Evolutionary conservation across 2,888 invertebrate genomes (phyloP).

Genomic region (Drosophila greeni): DNA sequence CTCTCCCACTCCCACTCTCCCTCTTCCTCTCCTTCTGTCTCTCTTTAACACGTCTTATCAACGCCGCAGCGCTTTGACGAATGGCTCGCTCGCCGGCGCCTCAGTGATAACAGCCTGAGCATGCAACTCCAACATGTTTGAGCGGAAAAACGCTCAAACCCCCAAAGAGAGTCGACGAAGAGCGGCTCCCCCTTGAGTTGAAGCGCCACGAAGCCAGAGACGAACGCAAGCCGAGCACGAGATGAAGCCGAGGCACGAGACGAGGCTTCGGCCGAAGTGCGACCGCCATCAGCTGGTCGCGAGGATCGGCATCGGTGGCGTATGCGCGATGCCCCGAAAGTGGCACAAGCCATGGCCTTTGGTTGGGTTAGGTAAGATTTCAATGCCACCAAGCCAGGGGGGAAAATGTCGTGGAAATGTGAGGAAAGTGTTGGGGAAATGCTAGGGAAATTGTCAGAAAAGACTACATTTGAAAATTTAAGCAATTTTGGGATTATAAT

Average conservation of each 20-base stretch:
- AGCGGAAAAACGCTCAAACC: conserved; percentile 47
- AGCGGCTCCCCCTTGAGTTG: background rate
- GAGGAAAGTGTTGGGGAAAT: background rate
- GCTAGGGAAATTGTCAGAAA: background rate
- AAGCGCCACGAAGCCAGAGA: background rate
- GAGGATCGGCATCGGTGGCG: conserved; percentile 49
- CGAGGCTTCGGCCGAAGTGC: conserved; percentile 15
- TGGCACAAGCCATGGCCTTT: conserved; percentile 30
- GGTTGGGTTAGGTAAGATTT: conserved; percentile 6
- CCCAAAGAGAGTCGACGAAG: conserved; percentile 15
- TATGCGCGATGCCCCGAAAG: conserved; percentile 48
- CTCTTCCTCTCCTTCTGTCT: too few relatives aligned
- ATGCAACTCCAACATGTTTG: conserved; percentile 54
- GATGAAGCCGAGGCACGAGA: background rate
- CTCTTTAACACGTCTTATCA: conserved; percentile 52
- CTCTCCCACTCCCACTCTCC: background rate
- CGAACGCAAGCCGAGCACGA: background rate
- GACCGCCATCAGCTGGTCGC: conserved; percentile 48
- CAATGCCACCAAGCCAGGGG: background rate
- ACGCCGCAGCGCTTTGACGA: conserved; percentile 38
- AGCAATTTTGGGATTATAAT: background rate
- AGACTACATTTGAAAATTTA: background rate
- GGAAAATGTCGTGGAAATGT: background rate
- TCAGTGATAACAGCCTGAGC: conserved; percentile 51
- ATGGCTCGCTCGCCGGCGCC: conserved; percentile 32